phyloP scores from a whole-genome alignment of 2,888 invertebrate species.

The Brenthis hecate region DNA sequence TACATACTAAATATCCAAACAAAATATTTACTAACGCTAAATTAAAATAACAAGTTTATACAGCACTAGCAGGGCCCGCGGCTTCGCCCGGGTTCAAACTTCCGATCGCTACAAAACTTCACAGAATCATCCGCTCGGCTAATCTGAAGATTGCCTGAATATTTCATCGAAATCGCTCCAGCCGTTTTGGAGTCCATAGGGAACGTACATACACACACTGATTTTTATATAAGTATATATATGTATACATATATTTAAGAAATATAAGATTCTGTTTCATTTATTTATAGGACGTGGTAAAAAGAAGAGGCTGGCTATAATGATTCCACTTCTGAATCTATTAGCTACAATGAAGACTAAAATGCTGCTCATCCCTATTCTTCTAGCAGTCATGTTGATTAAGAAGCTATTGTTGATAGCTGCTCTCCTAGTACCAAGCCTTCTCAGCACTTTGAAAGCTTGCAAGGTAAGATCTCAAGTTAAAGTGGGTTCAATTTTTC shows the following conservation, averaged over 20 bases:
- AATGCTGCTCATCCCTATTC: conserved; percentile 82
- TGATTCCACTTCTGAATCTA: conserved; percentile 78
- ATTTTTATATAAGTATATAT: too few relatives aligned
- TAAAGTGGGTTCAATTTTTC: neutral
- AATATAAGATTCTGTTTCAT: neutral
- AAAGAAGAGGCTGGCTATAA: conserved; percentile 76
- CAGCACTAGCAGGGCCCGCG: too few relatives aligned
- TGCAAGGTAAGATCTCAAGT: conserved; percentile 68
- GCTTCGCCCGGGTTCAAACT: too few relatives aligned
- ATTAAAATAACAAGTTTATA: too few relatives aligned
- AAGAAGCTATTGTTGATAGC: conserved; percentile 85
- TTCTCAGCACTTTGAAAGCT: conserved; percentile 81
- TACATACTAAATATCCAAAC: too few relatives aligned
- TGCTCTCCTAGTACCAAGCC: conserved; percentile 82
- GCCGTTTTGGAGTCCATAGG: too few relatives aligned
- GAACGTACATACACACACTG: too few relatives aligned
- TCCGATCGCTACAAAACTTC: too few relatives aligned
- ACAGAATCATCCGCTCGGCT: too few relatives aligned
- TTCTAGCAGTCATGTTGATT: conserved; percentile 84
- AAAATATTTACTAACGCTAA: too few relatives aligned
- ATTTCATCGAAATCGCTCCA: too few relatives aligned
- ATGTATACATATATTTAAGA: neutral
- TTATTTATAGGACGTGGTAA: conserved; percentile 73
- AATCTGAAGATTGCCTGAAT: too few relatives aligned
- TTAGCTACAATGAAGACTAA: conserved; percentile 81